phyloP scores from a whole-genome alignment of 2,113 vertebrate species.

The Pionites leucogaster region DNA sequence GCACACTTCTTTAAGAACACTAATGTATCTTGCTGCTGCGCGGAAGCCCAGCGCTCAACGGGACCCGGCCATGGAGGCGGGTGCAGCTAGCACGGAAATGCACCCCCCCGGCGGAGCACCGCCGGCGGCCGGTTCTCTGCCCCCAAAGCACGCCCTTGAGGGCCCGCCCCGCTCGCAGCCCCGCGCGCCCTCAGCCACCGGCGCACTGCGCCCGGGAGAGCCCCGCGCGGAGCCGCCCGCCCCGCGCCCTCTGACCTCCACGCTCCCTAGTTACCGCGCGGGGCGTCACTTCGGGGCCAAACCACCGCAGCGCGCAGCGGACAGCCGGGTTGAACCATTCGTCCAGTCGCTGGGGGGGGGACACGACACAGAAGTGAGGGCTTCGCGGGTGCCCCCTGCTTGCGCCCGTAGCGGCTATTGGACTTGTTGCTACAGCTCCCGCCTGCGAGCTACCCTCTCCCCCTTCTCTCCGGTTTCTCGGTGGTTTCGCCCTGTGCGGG shows the following conservation, averaged over 20 bases:
- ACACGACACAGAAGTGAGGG: no score
- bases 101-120: rapidly evolving
- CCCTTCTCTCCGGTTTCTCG: rapidly evolving
- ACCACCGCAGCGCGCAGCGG: neutral
- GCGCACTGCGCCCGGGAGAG: rapidly evolving
- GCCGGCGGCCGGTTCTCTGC: rapidly evolving
- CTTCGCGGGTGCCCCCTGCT: neutral
- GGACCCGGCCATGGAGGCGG: rapidly evolving
- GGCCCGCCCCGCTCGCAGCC: no score
- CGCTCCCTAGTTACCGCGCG: constrained; percentile 70
- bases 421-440: neutral
- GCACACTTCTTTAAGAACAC: rapidly evolving
- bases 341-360: rapidly evolving
- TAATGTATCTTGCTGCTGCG: rapidly evolving
- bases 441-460: neutral
- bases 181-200: no score
- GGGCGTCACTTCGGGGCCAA: constrained; percentile 70
- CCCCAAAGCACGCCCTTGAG: neutral
- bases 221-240: rapidly evolving
- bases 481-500: constrained; percentile 1
- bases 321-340: neutral
- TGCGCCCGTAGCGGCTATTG: neutral
- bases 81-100: rapidly evolving
- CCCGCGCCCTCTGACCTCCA: neutral
- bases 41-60: no score